Percentiles rank a stretch among this genome's conserved stretches.
Evolutionary conservation across 2,797 vertebrate genomes (phyloP).

Genomic region (Cercopithecus diana): DNA sequence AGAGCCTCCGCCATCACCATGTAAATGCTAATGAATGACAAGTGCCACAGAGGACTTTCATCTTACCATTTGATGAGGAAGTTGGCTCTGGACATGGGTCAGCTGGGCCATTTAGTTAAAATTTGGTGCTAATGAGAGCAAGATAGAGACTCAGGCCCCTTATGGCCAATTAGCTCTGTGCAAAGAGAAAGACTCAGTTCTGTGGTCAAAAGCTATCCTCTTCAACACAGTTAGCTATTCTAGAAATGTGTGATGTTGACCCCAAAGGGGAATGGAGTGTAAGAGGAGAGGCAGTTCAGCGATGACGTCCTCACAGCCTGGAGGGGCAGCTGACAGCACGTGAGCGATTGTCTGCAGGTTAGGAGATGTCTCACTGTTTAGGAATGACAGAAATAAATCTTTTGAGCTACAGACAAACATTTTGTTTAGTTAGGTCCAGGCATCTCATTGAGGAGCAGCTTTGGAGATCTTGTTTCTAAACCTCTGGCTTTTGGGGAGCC

Average conservation of each 20-base stretch:
- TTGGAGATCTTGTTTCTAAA: not conserved
- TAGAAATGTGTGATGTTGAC: not conserved
- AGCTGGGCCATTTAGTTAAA: not conserved
- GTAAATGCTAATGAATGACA: not conserved
- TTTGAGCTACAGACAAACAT: too few species aligned
- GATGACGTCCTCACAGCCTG: accelerated
- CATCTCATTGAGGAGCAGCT: not conserved
- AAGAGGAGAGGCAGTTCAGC: accelerated
- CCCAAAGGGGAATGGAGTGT: not conserved
- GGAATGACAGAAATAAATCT: too few species aligned
- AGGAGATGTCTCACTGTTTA: accelerated
- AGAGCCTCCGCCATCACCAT: accelerated
- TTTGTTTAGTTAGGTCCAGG: not conserved
- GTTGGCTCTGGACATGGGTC: not conserved
- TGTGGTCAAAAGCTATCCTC: not conserved
- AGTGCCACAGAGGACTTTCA: accelerated
- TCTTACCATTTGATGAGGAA: not conserved
- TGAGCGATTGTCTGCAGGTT: accelerated
- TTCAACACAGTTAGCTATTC: not conserved
- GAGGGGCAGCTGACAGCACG: accelerated
- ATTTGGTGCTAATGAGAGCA: constrained; percentile 42
- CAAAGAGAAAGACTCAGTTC: not conserved
- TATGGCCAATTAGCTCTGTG: constrained; percentile 53
- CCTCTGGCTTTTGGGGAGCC: not conserved
- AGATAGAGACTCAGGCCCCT: not conserved